These are phyloP conservation scores for Aleiodes leptofemur DNA, from an alignment of 2,888 invertebrate species.

Conservation along the genomic window DNA sequence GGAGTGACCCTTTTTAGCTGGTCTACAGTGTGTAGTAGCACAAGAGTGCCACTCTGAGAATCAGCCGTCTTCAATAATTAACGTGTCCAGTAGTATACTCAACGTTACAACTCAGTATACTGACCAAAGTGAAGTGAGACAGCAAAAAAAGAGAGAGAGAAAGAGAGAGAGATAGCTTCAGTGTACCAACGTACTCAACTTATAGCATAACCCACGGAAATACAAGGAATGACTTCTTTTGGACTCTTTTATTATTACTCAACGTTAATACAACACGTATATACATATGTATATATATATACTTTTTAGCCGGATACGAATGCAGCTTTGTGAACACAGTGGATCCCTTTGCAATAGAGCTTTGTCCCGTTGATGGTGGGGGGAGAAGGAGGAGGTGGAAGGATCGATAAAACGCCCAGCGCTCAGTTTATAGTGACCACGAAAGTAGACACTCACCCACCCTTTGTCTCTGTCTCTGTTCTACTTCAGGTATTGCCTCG, in stretches of 20 bases:
- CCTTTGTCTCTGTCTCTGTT: not conserved
- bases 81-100: conserved; percentile 24
- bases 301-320: conserved; percentile 11
- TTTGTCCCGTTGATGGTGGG: not conserved
- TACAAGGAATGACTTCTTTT: conserved; percentile 18
- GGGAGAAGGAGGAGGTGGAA: not conserved
- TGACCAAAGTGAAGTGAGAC: conserved; percentile 3
- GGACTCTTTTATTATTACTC: conserved; percentile 23
- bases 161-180: not conserved
- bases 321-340: conserved; percentile 10
- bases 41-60: conserved; percentile 27
- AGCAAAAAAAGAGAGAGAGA: conserved; percentile 14
- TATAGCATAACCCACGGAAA: not conserved
- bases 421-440: conserved; percentile 22
- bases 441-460: conserved; percentile 4
- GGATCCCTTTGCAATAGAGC: conserved; percentile 16
- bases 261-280: conserved; percentile 10
- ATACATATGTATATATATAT: not conserved
- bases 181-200: not conserved
- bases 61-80: conserved; percentile 35
- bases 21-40: conserved; percentile 2
- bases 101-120: conserved; percentile 23
- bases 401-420: conserved; percentile 19
- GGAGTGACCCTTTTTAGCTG: conserved; percentile 19
- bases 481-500: not conserved